Evolutionary conservation across 2,888 invertebrate species (phyloP).

Genomic region (Drosophila suboccidentalis): DNA sequence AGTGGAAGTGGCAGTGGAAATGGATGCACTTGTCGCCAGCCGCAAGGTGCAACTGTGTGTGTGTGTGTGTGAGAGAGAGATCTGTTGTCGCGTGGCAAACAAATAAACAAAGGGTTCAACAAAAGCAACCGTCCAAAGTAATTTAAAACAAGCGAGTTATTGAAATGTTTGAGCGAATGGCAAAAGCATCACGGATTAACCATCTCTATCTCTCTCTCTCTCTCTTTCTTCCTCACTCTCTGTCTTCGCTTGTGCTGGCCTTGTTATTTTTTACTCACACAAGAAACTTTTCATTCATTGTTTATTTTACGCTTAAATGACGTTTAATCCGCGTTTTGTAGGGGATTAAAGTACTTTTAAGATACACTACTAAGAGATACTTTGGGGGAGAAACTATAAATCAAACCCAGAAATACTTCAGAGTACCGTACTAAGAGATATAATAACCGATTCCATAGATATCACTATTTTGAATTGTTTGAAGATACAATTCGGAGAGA

Average conservation of each 20-base stretch:
- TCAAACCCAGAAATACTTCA: too few species aligned
- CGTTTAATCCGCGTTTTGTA: slow-evolving; percentile 43
- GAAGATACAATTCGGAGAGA: too few species aligned
- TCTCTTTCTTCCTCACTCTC: not conserved
- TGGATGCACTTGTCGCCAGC: slow-evolving; percentile 71
- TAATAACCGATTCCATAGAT: too few species aligned
- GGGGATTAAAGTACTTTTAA: slow-evolving; percentile 4
- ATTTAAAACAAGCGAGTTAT: slow-evolving; percentile 72
- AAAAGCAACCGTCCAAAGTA: slow-evolving; percentile 78
- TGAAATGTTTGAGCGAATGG: slow-evolving; percentile 57
- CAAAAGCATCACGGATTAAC: slow-evolving; percentile 44
- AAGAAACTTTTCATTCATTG: slow-evolving; percentile 48
- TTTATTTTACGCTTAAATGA: slow-evolving; percentile 57
- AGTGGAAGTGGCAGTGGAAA: slow-evolving; percentile 37
- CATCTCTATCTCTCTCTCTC: slow-evolving; percentile 6
- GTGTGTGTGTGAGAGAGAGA: not conserved
- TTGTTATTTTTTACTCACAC: slow-evolving; percentile 45
- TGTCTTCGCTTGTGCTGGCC: slow-evolving; percentile 6
- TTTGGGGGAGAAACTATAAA: too few species aligned
- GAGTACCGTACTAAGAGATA: too few species aligned
- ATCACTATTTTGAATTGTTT: too few species aligned
- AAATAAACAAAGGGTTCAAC: slow-evolving; percentile 78
- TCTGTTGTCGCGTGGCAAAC: slow-evolving; percentile 52
- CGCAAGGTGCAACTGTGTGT: slow-evolving; percentile 68
- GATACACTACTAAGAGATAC: not conserved